A percentile compares a stretch with the other conserved stretches of the same genome.
phyloP scores from a whole-genome alignment of 2,888 invertebrate genomes.

The Cerastoderma edule region DNA sequence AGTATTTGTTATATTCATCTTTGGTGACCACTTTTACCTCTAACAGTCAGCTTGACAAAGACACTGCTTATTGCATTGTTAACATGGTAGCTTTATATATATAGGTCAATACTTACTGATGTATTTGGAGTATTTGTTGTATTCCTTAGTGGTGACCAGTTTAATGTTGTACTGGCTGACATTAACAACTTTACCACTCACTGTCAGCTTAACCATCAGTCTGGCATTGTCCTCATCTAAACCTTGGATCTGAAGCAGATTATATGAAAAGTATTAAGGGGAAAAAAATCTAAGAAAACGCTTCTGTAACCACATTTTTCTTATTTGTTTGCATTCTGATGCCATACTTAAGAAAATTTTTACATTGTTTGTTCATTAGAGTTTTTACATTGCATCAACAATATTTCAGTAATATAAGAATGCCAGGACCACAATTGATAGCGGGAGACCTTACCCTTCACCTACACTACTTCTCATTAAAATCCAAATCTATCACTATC shows the following conservation, averaged over 20 bases:
- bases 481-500: too few species aligned
- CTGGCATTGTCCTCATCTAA: conserved; percentile 82
- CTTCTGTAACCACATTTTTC: too few species aligned
- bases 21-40: not conserved
- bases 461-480: too few species aligned
- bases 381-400: too few species aligned
- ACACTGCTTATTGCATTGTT: not conserved
- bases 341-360: too few species aligned
- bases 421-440: too few species aligned
- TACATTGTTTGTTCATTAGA: too few species aligned
- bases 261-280: too few species aligned
- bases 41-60: not conserved
- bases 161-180: conserved; percentile 90
- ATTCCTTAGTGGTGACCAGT: conserved; percentile 92
- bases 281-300: too few species aligned
- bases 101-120: conserved; percentile 89
- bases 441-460: too few species aligned
- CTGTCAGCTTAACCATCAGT: conserved; percentile 78
- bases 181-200: conserved; percentile 76
- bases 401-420: too few species aligned
- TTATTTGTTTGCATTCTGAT: too few species aligned
- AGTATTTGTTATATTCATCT: not conserved
- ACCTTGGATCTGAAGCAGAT: conserved; percentile 77
- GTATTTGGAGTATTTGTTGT: conserved; percentile 91
- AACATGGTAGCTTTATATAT: not conserved